A percentile compares a stretch with the other conserved stretches of the same genome.
phyloP scores from a whole-genome alignment of 64 coral and sea anemone species.

The Montipora sp. region DNA sequence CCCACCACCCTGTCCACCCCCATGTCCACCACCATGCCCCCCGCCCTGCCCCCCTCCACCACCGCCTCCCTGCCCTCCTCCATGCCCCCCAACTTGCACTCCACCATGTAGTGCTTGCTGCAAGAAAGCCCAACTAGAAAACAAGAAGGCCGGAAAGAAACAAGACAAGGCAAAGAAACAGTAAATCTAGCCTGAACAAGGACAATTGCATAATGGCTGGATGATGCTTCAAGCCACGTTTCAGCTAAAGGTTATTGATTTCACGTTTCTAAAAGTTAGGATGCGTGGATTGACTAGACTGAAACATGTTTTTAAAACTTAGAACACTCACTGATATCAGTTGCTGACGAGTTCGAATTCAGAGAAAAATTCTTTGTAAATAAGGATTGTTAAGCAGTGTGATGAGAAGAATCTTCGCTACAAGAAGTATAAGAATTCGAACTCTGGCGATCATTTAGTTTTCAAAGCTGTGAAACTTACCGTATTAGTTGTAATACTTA shows the following conservation, averaged over 20 bases:
- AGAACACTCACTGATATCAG: constrained; percentile 25
- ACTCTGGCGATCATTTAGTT: constrained; percentile 27
- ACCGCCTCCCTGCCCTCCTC: constrained; percentile 57
- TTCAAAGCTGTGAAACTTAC: constrained; percentile 2
- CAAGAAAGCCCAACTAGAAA: constrained; percentile 23
- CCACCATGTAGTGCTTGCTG: constrained; percentile 36
- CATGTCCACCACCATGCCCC: constrained; percentile 54
- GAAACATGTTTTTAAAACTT: constrained; percentile 39
- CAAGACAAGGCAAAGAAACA: constrained; percentile 13
- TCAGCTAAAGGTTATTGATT: constrained; percentile 2
- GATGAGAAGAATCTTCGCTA: constrained; percentile 13
- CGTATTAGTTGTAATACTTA: not conserved
- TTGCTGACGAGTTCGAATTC: constrained; percentile 45
- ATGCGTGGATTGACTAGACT: not conserved
- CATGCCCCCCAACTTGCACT: constrained; percentile 28
- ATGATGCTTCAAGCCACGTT: constrained; percentile 41
- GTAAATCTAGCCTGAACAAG: constrained; percentile 19
- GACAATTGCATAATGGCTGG: constrained; percentile 19
- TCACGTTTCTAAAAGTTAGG: constrained; percentile 20
- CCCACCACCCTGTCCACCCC: constrained; percentile 68
- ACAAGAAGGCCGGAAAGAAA: constrained; percentile 19
- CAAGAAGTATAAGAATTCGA: constrained; percentile 1
- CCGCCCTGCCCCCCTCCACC: constrained; percentile 44
- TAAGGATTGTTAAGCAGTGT: constrained; percentile 52
- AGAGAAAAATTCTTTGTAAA: constrained; percentile 72